Percentiles rank a stretch among this genome's conserved stretches.
Conservation (phyloP, 2,797 vertebrate species). For the Leptoclinus maculatus region DNA sequence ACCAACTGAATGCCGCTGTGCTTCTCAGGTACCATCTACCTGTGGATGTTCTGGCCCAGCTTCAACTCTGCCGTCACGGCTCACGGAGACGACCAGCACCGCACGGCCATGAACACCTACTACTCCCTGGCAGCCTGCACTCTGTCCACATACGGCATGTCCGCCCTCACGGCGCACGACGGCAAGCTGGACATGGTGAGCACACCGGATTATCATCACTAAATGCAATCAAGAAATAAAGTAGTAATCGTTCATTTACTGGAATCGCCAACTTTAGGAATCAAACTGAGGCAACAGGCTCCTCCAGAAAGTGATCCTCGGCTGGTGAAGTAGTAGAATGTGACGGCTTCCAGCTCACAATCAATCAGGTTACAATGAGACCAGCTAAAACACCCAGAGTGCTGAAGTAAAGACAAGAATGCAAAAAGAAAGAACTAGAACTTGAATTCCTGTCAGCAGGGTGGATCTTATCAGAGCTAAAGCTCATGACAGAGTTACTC, state of each 20-base stretch:
- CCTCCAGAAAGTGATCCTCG: not conserved
- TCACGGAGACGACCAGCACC: constrained; percentile 85
- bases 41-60: constrained; percentile 98
- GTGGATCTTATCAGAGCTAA: constrained; percentile 9
- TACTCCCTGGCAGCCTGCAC: constrained; percentile 91
- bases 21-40: constrained; percentile 88
- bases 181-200: constrained; percentile 90
- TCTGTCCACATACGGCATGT: constrained; percentile 86
- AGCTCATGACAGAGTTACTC: constrained; percentile 5
- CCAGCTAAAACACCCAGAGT: not conserved
- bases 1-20: not conserved
- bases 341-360: not conserved
- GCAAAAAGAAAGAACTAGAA: not conserved
- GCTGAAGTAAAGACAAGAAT: not conserved
- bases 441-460: not conserved
- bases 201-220: not conserved
- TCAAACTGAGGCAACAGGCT: not conserved
- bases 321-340: not conserved
- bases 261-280: not conserved
- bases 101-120: constrained; percentile 91
- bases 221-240: not conserved
- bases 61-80: constrained; percentile 88
- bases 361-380: not conserved
- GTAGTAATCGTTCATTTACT: not conserved
- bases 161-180: constrained; percentile 79